Base-by-base conservation (phyloP, 2,888 invertebrate species). In the Lasioglossum figueresi region DNA sequence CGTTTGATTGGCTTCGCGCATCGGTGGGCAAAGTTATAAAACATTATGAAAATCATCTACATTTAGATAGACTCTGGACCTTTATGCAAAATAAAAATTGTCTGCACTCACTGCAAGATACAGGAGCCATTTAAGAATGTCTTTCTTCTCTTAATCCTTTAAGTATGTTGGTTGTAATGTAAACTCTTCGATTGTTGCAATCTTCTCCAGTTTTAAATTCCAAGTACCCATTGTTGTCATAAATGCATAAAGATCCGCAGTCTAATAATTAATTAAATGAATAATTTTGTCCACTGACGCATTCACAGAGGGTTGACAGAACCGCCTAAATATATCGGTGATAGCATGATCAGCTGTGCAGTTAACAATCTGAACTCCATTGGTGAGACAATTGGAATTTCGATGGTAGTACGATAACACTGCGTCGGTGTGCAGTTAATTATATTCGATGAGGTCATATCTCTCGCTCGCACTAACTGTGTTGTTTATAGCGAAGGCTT, bases 1-100 rank as follows among this genome's bases (percentile, higher is more conserved):
- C 37, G 56, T 75, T 76, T 31, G 48, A 79, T 84, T 76, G 76
- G 84, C 76, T 79, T 84, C 75, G 6, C 3, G 59, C 12, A 0
- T 37, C 14, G 37, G 1, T 56, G 27, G 14, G 43, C 31, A 14
- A n/a, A 45, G 31, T 31, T 48, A 19, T 10, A 31, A 31, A 27
- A 34, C 52, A 34, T 19, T 4, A 8, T 66, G 19, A 31, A 31
- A 52, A n/a, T 43, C 43, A 43, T 43, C 12, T 14, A 43, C 12
- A 43, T 43, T 14, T 43, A 43, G 3, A 43, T 14, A 43, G 43
- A 43, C 14, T 4, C 4, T 0, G 14, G 43, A 14, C 4, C 4
- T 43, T 14, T 14, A 43, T 43, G 43, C 14, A 43, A 43, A 43
- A 43, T 12, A 43, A 43, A 12, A 3, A 43, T 43, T 43, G 43